Conservation (phyloP, 2,113 vertebrate species). For the Cololabis saira region DNA sequence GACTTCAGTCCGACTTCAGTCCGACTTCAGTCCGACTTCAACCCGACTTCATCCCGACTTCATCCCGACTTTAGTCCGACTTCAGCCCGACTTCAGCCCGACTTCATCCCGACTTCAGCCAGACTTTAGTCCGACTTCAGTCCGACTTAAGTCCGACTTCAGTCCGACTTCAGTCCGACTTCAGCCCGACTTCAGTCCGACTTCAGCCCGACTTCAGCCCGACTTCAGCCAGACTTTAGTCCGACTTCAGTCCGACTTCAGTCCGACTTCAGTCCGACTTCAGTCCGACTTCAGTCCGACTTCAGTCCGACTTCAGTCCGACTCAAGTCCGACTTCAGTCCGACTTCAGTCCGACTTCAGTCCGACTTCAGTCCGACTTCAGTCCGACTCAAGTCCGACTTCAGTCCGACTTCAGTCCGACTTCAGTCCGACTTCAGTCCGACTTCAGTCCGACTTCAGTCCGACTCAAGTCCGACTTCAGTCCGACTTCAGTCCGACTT, state of each 20-base stretch:
- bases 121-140: no score
- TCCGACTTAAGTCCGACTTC: no score
- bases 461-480: no score
- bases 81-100: slow-evolving; percentile 58
- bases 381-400: no score
- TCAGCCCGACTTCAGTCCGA: slow-evolving; percentile 58
- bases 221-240: no score
- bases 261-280: slow-evolving; percentile 58
- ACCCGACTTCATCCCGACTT: no score
- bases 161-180: slow-evolving; percentile 60
- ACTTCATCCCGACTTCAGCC: slow-evolving; percentile 58
- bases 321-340: no score
- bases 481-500: slow-evolving; percentile 63
- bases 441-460: slow-evolving; percentile 58
- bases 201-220: no score
- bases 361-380: slow-evolving; percentile 60
- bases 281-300: slow-evolving; percentile 60
- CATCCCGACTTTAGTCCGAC: no score
- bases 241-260: no score
- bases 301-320: slow-evolving; percentile 58
- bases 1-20: slow-evolving; percentile 56
- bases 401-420: slow-evolving; percentile 58
- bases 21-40: slow-evolving; percentile 63
- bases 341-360: slow-evolving; percentile 58
- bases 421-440: slow-evolving; percentile 58